phyloP scores from a whole-genome alignment of 1,140 invertebrate species.

The Conus betulinus region DNA sequence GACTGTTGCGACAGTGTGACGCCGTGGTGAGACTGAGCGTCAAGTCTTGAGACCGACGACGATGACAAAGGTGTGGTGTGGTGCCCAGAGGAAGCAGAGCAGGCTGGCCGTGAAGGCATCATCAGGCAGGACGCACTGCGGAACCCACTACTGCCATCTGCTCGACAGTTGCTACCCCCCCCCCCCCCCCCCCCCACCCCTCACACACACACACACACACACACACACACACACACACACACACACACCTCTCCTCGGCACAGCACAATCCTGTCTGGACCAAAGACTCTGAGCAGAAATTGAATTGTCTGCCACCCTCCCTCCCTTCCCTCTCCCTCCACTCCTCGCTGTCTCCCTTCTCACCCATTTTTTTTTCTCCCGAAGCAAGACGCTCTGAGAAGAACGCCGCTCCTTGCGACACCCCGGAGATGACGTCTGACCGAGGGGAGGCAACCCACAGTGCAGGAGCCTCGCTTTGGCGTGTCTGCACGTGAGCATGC shows the following conservation, averaged over 20 bases:
- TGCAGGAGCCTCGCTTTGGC: conserved; percentile 1
- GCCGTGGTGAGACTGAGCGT: no score
- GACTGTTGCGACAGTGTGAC: no score
- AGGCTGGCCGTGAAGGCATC: no score
- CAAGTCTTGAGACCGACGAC: no score
- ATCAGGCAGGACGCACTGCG: not conserved
- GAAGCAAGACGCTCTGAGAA: no score
- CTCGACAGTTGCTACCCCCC: not conserved
- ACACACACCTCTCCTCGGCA: not conserved
- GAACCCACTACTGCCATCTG: not conserved
- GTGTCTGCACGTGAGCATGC: conserved; percentile 23
- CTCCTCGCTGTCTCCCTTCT: not conserved
- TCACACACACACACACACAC: not conserved
- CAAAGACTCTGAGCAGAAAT: not conserved
- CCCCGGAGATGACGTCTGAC: not conserved
- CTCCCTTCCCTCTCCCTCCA: not conserved
- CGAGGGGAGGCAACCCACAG: not conserved
- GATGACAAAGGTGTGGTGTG: no score
- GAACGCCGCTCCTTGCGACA: no score
- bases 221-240: not conserved
- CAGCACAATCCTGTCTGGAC: not conserved
- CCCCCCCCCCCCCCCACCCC: not conserved
- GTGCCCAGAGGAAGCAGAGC: no score
- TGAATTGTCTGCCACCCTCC: not conserved
- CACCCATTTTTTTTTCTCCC: no score